Evolutionary conservation across 2,888 invertebrate genomes (phyloP).

Genomic region (Chaetogeoica ovagalla): DNA sequence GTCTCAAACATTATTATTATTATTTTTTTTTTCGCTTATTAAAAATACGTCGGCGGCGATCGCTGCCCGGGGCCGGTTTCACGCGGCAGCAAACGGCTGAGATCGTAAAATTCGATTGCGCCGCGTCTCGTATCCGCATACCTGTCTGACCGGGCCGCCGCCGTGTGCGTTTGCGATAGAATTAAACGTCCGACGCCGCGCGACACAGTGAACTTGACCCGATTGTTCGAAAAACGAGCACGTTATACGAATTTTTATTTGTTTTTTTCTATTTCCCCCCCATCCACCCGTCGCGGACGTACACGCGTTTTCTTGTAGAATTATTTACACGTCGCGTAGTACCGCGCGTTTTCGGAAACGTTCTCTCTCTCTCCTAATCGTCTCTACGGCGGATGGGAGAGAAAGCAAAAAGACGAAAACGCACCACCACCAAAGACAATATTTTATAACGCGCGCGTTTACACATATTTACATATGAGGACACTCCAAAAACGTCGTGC

Average conservation of each 20-base stretch:
- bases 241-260: background rate
- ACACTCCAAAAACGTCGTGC: background rate
- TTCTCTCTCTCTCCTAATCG: too few relatives aligned
- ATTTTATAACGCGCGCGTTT: background rate
- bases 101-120: too few relatives aligned
- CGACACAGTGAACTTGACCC: constrained; percentile 50
- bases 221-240: background rate
- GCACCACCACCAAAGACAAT: background rate
- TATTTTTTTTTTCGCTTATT: too few relatives aligned
- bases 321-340: too few relatives aligned
- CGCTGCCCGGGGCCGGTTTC: too few relatives aligned
- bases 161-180: background rate
- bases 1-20: too few relatives aligned
- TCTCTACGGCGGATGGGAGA: too few relatives aligned
- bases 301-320: too few relatives aligned
- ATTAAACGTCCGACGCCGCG: constrained; percentile 2
- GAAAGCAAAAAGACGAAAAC: background rate
- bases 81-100: too few relatives aligned
- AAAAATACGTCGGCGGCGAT: too few relatives aligned
- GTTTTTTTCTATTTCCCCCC: background rate
- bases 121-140: background rate
- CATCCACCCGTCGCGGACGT: background rate
- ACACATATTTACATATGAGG: constrained; percentile 9
- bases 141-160: too few relatives aligned
- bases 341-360: too few relatives aligned